phyloP scores from a whole-genome alignment of 2,888 invertebrate genomes.

The Hetaerina titia region DNA sequence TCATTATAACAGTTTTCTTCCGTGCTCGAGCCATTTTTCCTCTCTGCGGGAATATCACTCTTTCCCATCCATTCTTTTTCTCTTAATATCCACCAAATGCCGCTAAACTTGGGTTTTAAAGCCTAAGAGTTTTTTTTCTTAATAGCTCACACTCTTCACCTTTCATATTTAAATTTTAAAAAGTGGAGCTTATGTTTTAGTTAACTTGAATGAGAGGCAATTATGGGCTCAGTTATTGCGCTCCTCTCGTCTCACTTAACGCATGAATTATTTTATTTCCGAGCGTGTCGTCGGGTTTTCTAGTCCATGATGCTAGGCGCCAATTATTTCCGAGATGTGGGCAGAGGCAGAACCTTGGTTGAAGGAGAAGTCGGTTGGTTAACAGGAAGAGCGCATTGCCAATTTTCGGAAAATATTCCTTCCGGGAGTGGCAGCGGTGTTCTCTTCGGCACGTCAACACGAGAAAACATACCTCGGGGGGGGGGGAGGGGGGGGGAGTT shows the following conservation, averaged over 20 bases:
- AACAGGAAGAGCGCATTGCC: background rate
- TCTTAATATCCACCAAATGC: background rate
- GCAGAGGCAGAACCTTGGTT: background rate
- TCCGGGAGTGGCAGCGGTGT: background rate
- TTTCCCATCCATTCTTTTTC: background rate
- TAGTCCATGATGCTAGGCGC: background rate
- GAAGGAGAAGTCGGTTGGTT: background rate
- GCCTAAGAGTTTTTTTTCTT: background rate
- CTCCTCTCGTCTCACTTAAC: background rate
- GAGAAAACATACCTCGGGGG: background rate
- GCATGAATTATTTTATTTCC: background rate
- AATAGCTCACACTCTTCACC: background rate
- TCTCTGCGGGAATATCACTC: slow-evolving; percentile 49
- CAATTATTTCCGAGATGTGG: background rate
- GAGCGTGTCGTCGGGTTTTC: background rate
- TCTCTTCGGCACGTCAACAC: background rate
- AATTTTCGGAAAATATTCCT: slow-evolving; percentile 20
- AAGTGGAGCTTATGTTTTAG: background rate
- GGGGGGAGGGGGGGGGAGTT: background rate
- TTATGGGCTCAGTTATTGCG: background rate
- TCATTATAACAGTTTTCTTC: slow-evolving; percentile 55
- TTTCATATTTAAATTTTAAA: background rate
- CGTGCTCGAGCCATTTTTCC: slow-evolving; percentile 6
- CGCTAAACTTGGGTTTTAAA: background rate
- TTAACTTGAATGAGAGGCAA: slow-evolving; percentile 3